These are phyloP conservation scores for Campodea augens DNA, from an alignment of 1,140 invertebrate species.

Conservation along the genomic window DNA sequence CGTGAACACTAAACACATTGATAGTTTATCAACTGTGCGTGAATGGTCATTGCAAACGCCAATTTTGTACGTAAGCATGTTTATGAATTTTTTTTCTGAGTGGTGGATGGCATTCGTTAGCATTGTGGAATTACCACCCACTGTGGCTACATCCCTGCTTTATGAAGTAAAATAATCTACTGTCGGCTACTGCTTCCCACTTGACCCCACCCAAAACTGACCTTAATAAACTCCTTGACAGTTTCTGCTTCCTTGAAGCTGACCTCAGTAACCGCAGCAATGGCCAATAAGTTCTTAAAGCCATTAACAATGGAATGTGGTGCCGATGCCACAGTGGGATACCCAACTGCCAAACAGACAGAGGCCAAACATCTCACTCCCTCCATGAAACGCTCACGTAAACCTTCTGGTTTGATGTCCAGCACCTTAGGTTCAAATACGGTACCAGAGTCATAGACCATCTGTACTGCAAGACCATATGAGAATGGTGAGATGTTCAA, in stretches of 20 bases:
- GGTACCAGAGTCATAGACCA: slow-evolving; percentile 96
- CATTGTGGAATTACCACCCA: slow-evolving; percentile 1
- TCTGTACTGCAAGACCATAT: slow-evolving; percentile 85
- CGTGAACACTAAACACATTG: too few relatives aligned
- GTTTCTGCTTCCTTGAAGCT: slow-evolving; percentile 85
- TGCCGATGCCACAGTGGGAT: slow-evolving; percentile 88
- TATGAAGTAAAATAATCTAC: too few relatives aligned
- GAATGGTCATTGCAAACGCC: background rate
- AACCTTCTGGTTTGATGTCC: slow-evolving; percentile 93
- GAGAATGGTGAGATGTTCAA: slow-evolving; percentile 99
- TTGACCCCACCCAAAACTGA: slow-evolving; percentile 18
- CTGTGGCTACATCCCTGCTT: too few relatives aligned
- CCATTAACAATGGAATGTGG: slow-evolving; percentile 95
- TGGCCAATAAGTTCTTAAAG: slow-evolving; percentile 92
- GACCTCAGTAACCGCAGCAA: slow-evolving; percentile 88
- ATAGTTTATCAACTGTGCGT: background rate
- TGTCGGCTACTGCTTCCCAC: too few relatives aligned
- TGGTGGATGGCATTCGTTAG: background rate
- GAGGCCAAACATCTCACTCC: slow-evolving; percentile 83
- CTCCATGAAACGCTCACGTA: slow-evolving; percentile 71
- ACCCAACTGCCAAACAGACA: slow-evolving; percentile 82
- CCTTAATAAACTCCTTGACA: slow-evolving; percentile 78
- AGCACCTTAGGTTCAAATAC: slow-evolving; percentile 91
- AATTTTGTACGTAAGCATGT: slow-evolving; percentile 22
- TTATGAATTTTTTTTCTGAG: slow-evolving; percentile 30